Conservation (phyloP, 2,888 invertebrate genomes). For the Cosmia trapezina region DNA sequence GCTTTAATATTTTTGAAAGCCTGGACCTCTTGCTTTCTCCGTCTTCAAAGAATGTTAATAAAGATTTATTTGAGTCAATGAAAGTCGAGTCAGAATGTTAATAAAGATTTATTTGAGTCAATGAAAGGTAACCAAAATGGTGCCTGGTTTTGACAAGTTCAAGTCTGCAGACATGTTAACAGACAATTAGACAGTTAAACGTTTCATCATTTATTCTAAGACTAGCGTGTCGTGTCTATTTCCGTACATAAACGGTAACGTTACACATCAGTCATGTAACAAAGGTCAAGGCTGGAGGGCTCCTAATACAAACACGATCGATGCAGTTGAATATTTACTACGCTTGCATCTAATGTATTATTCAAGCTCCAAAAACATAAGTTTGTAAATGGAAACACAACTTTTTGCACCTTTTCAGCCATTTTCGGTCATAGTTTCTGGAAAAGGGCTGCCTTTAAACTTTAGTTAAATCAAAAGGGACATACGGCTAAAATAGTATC, state of each 20-base stretch:
- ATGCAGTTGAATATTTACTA: constrained; percentile 14
- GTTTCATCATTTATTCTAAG: background rate
- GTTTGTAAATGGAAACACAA: background rate
- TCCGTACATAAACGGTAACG: constrained; percentile 3
- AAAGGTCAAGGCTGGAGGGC: constrained; percentile 13
- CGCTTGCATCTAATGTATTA: background rate
- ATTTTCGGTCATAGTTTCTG: background rate
- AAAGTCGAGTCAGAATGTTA: background rate
- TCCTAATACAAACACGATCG: constrained; percentile 10
- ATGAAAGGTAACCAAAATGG: background rate
- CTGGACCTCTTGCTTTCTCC: no score
- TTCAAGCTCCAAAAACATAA: background rate
- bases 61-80: background rate
- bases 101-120: background rate
- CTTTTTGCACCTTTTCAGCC: background rate
- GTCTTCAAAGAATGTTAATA: background rate
- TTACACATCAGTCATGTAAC: background rate
- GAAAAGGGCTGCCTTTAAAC: background rate
- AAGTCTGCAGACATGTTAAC: constrained; percentile 3
- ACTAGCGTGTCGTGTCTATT: background rate
- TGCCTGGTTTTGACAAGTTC: constrained; percentile 1
- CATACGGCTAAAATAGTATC: background rate
- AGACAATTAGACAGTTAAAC: background rate
- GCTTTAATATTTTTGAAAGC: background rate
- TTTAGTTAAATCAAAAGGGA: background rate